Evolutionary conservation across 2,888 invertebrate species (phyloP).

Genomic region (Amorpha juglandis): DNA sequence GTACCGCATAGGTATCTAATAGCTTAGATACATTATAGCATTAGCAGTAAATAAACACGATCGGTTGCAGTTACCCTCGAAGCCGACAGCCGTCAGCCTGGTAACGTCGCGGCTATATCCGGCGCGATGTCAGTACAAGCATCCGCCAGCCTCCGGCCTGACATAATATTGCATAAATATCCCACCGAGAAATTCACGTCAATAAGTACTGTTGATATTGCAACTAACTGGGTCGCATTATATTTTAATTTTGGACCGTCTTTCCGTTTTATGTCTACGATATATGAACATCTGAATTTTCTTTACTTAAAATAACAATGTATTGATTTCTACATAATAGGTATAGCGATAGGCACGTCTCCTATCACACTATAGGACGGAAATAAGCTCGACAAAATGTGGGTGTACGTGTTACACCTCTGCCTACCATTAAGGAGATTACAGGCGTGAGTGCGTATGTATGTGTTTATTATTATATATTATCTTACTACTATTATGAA

Average conservation of each 20-base stretch:
- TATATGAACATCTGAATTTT: no score
- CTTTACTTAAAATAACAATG: no score
- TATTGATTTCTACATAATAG: no score
- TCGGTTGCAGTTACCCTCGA: slow-evolving; percentile 13
- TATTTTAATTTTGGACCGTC: background rate
- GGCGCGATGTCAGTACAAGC: slow-evolving; percentile 49
- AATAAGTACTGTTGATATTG: background rate
- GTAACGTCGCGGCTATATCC: slow-evolving; percentile 47
- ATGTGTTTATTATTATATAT: no score
- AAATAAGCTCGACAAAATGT: no score
- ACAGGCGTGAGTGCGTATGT: no score
- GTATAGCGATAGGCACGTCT: no score
- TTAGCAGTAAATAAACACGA: background rate
- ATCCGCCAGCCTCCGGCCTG: slow-evolving; percentile 43
- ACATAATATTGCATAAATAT: slow-evolving; percentile 40
- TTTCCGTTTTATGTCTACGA: no score
- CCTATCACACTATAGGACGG: no score
- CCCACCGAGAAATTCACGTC: background rate
- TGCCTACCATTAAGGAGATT: no score
- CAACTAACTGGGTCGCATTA: background rate
- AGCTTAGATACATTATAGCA: background rate
- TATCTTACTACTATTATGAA: no score
- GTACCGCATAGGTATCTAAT: background rate
- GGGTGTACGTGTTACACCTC: no score
- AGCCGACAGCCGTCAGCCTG: slow-evolving; percentile 32